These are phyloP conservation scores for Cathartes aura DNA, from an alignment of 2,113 vertebrate species.

Conservation along the genomic window DNA sequence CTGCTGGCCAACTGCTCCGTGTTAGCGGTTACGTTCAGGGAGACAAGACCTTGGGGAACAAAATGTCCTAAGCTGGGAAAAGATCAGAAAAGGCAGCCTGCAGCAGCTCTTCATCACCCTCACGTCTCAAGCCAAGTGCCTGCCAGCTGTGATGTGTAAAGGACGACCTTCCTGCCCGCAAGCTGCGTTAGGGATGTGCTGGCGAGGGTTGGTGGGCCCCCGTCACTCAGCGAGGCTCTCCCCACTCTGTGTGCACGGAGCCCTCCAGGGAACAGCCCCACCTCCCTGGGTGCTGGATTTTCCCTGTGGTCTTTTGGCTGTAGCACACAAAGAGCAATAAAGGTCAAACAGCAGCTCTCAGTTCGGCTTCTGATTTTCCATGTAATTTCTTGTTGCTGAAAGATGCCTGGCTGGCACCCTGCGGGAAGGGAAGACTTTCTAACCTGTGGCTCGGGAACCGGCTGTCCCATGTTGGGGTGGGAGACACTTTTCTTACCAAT, in stretches of 20 bases:
- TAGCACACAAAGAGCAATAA: neutral
- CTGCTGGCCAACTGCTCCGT: rapidly evolving
- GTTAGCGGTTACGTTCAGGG: rapidly evolving
- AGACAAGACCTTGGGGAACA: neutral
- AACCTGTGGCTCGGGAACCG: rapidly evolving
- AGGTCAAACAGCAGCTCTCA: neutral
- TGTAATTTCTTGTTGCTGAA: neutral
- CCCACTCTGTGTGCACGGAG: neutral
- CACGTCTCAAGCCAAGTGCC: neutral
- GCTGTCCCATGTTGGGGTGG: rapidly evolving
- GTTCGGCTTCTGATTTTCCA: neutral
- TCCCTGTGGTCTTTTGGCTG: neutral
- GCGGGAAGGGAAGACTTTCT: neutral
- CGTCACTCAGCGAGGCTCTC: rapidly evolving
- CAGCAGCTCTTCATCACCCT: neutral
- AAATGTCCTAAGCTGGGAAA: neutral
- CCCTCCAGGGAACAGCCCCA: neutral
- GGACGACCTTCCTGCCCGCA: rapidly evolving
- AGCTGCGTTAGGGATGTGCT: neutral
- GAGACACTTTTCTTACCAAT: neutral
- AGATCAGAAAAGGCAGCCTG: neutral
- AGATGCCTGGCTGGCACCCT: neutral
- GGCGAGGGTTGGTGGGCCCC: neutral
- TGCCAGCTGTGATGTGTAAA: neutral
- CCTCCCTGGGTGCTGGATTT: too few relatives aligned